Base-by-base conservation (phyloP, 2,113 vertebrate genomes). In the Actenoides hombroni region DNA sequence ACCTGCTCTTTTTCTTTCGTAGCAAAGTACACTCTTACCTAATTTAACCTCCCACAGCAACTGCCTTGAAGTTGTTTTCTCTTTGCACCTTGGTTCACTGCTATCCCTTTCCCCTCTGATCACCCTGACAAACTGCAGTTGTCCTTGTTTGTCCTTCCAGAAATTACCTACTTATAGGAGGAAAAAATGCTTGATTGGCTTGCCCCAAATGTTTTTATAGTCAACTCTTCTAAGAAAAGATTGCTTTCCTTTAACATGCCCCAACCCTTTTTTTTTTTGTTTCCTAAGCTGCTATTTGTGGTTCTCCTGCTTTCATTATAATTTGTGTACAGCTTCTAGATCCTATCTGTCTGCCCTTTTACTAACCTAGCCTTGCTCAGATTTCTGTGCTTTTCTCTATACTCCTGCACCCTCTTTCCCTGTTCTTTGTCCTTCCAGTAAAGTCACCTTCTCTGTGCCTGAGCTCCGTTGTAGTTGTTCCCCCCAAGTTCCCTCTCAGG, bases 1-100 rank as follows among this genome's bases (percentile, higher is more conserved):
- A 95, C 96, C 95, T 94, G 94, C 86, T 96, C 94, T 82, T 93
- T 86, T 83, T 91, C 93, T 96, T 92, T 91, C 95, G 91, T 82
- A 92, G 86, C 74, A 83, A 80, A 95, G 82, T 92, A 84, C 37
- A n/a, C 53, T 84, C 83, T 96, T 96, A 94, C 83, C 96, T 96
- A 86, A 84, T 92, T 92, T 97, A 92, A 96, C 88, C 94, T 96
- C 74, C 86, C 28, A 31, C 83, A 83, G 83, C 86, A 96, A 59
- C 90, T 76, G 77, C 92, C 91, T 88, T 93, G 88, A 91, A 92
- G 90, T 83, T 1, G 10, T 69, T 84, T 84, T 79, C 44, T 44
- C 48, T 57, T 57, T 84, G 57, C 61, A 40, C 86, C 48, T 68
- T 92, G 83, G 26, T 77, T 94, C 18, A 9, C 49, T 92, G 54